Evolutionary conservation across 2,797 vertebrate species (phyloP), one percentile per base, ranked within the genome.

Genomic region (Eutrigla gurnardus): DNA sequence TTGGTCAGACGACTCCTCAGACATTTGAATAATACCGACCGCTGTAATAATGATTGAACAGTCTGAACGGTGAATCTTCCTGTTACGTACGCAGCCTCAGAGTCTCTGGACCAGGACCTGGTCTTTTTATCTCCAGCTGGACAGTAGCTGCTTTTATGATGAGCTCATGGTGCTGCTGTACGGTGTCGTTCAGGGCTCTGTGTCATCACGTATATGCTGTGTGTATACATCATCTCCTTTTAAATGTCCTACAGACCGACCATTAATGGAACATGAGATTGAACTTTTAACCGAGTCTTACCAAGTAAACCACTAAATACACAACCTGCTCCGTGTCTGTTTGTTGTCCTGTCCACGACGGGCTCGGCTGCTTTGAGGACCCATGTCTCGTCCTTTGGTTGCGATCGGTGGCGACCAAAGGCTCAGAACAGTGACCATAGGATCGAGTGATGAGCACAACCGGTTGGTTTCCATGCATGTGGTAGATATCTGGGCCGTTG

Each of bases 251-350:
- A 25, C 36, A 33, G 32, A 57, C 36, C 13, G 25, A 65, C 65
- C 3, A 43, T 35, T 40, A 7, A 37, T 14, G 13, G 2, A 60
- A 33, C 13, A 46, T 12, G 25, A 59, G 8, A 47, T 80, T 49
- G 13, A 35, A 60, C 39, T 50, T 81, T 40, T 65, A 57, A 53
- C 6, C 61, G 59, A 76, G 55, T 65, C 50, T 69, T 43, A 37
- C 37, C 6, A 57, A 74, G 54, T 73, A 77, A 77, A 70, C 15
- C 35, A 62, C 60, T 62, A 50, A 76, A 55, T n/a, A 39, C n/a
- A 14, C 10, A 46, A 49, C 32, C 36, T 33, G 13, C 4, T 25
- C 5, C 14, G 35, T 63, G 65, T 60, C 12, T 3, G 50, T 25
- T 25, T 25, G 25, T 13, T 12, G 13, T 13, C 43, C 25, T 25